Conservation (phyloP, 2,113 vertebrate genomes). For the Tupaia tana region DNA sequence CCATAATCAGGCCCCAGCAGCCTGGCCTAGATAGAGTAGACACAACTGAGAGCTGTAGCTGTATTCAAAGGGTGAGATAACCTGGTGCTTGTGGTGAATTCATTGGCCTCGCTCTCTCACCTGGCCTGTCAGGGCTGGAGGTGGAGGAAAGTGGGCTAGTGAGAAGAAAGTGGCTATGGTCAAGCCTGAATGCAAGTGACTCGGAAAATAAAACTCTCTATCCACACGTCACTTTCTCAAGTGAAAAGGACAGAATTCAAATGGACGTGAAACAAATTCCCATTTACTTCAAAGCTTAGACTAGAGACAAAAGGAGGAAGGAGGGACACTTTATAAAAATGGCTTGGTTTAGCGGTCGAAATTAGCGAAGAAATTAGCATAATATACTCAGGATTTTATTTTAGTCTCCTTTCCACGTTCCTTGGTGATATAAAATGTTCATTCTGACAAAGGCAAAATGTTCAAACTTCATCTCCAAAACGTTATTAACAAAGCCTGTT, state of each 20-base stretch:
- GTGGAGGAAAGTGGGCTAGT: neutral
- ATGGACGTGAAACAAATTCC: neutral
- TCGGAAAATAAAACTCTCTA: neutral
- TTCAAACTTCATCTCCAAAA: neutral
- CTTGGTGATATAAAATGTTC: neutral
- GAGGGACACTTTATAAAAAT: neutral
- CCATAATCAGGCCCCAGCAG: neutral
- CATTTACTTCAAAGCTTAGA: neutral
- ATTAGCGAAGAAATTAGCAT: neutral
- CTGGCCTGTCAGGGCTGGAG: neutral
- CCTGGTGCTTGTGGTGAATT: neutral
- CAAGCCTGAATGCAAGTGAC: neutral
- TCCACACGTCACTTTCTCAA: neutral
- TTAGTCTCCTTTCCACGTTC: neutral
- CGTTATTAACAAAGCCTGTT: neutral
- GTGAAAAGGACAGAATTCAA: neutral
- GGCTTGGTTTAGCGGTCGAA: neutral
- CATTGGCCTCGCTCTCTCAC: neutral
- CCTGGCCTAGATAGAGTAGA: neutral
- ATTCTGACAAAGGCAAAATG: neutral
- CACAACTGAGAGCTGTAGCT: neutral
- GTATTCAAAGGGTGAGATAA: constrained; percentile 5
- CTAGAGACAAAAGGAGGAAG: neutral
- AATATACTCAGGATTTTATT: neutral
- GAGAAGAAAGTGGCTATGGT: neutral